Conservation (phyloP, 2,113 vertebrate genomes). For the Gila orcuttii region DNA sequence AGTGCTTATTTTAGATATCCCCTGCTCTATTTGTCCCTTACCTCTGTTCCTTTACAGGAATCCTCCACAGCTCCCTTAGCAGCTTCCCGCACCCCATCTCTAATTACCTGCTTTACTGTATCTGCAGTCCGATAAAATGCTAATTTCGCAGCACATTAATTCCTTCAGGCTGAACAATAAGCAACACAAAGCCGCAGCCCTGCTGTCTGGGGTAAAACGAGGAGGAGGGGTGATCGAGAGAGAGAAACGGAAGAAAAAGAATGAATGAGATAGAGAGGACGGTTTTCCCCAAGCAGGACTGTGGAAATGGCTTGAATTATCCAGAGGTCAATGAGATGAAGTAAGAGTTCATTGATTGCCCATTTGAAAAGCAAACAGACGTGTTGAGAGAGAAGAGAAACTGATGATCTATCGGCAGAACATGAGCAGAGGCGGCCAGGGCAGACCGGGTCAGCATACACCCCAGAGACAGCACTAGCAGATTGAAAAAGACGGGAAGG, state of each 20-base stretch:
- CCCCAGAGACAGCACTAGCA: slow-evolving; percentile 12
- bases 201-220: slow-evolving; percentile 71
- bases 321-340: slow-evolving; percentile 92
- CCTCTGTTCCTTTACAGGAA: slow-evolving; percentile 63
- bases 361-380: slow-evolving; percentile 79
- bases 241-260: not conserved
- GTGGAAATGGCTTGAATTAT: slow-evolving; percentile 82
- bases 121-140: slow-evolving; percentile 99
- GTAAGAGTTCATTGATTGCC: slow-evolving; percentile 85
- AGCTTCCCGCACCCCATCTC: slow-evolving; percentile 67
- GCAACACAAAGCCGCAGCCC: slow-evolving; percentile 89
- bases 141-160: slow-evolving; percentile 99
- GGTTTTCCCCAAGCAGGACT: slow-evolving; percentile 21
- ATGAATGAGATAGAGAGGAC: slow-evolving; percentile 8
- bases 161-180: slow-evolving; percentile 99
- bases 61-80: slow-evolving; percentile 11
- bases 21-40: slow-evolving; percentile 68
- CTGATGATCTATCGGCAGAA: slow-evolving; percentile 78
- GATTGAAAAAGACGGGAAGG: slow-evolving; percentile 28
- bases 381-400: slow-evolving; percentile 68
- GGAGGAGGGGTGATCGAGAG: slow-evolving; percentile 32
- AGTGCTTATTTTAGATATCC: slow-evolving; percentile 9
- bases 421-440: slow-evolving; percentile 69
- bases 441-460: slow-evolving; percentile 40
- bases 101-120: slow-evolving; percentile 98